Base-by-base conservation (phyloP, 2,113 vertebrate species). In the Neolamprologus toae region DNA sequence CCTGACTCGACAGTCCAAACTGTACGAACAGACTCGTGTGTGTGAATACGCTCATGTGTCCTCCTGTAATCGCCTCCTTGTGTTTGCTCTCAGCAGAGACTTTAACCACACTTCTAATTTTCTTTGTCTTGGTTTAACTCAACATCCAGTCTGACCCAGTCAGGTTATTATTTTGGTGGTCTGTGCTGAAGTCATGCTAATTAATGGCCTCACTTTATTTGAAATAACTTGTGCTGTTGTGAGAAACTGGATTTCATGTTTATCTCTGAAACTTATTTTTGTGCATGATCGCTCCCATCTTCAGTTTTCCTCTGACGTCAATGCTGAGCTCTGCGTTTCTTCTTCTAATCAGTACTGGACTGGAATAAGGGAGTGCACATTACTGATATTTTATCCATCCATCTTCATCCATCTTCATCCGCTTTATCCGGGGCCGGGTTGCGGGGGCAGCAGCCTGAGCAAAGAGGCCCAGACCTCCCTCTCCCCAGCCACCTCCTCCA, bases 401-500 rank as follows among this genome's bases (percentile, higher is more conserved):
- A 51, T 51, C 47, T 19, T 49, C 16, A 49, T 49, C 47, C 47
- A 51, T 51, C 47, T 19, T 49, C 47, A 0, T 49, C 47, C 8
- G 0, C 47, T 19, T 19, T 19, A 49, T 49, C 8, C 3, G 1
- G 0, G 17, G 17, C 17, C 17, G 4, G 47, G 17, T 51, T 1
- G 3, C 0, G 17, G 47, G 47, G 47, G 47, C 47, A 19, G 47
- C 47, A 51, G 47, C 17, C 47, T 0, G 0, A 51, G 47, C 47
- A 51, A 0, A 51, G 47, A 51, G 0, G 8, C 4, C 0, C 17
- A 9, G 47, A 19, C 17, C 47, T 51, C 47, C 47, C 4, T 49
- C 17, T 49, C 47, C 4, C 3, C 4, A 14, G 6, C 2, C 42
- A 14, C 42, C 12, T 45, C 42, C 42, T 45, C 42, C 42, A 14